Evolutionary conservation across 1,140 invertebrate species (phyloP), one percentile per base, ranked within the genome.

Genomic region (Brachionus manjavacas): DNA sequence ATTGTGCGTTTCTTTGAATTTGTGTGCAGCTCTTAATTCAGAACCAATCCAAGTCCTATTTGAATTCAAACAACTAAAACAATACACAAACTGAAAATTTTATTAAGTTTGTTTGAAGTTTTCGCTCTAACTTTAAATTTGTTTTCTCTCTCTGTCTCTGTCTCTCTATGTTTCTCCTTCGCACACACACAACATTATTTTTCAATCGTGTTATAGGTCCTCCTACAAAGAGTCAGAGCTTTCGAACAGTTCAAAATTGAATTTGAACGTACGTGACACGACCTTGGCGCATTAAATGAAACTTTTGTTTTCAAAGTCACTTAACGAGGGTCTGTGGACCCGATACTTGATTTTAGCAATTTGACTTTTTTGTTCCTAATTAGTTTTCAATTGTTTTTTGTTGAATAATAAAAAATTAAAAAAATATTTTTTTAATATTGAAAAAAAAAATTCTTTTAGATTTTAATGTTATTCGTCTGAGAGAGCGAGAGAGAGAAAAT

Each of bases 391-490:
- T 35, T 35, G 6, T 35, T 35, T 31, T 35, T 35, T 35, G 31
- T 35, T 35, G 31, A 35, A 23, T 4, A 39, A 68, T 68, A 28
- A 68, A 68, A 68, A 28, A 35, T 68, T 12, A 0, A 39, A 31
- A 31, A 68, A 68, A 68, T 31, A n/a, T 11, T 14, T 31, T 14
- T 31, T 31, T 31, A n/a, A 1, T n/a, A n/a, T 39, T 68, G 6
- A 7, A 35, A 35, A 35, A 6, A 35, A 35, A 35, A 66, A 64
- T 16, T n/a, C 25, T n/a, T 68, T 68, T 72, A 72, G 31, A 72
- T 72, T 41, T 68, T 68, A 31, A 31, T 72, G 35, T 41, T 72
- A 41, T 72, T 72, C 39, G 31, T 72, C n/a, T 72, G n/a, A 72
- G n/a, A n/a, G n/a, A n/a, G n/a, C n/a, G n/a, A 35, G 31, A 1